Base-by-base conservation (phyloP, 2,888 invertebrate genomes). In the Orthosia cruda region DNA sequence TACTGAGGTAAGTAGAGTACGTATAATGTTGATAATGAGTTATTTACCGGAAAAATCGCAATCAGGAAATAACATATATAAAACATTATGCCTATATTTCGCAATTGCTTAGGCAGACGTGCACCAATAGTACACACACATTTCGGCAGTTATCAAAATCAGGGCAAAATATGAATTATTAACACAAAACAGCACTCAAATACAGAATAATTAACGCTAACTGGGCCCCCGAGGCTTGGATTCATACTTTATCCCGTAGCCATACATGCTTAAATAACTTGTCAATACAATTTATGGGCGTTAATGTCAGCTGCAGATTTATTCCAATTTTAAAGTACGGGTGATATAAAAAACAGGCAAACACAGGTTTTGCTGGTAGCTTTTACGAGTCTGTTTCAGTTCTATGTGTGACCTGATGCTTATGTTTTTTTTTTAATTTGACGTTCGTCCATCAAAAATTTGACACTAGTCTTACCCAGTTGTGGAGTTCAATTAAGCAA, bases 231-330 rank as follows among this genome's bases (percentile, higher is more conserved):
- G 20, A 13, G 16, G 59, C 20, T 55, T 61, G 9, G 32, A 57
- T 52, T 32, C 12, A 52, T 26, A 52, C 26, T 16, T n/a, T 45
- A 50, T 20, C 13, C 26, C 50, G 26, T 54, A 18, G 5, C 20
- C 15, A 45, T 20, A n/a, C 4, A 77, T 79, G 20, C n/a, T 16
- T 52, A 45, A 74, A 64, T 64, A 47, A 62, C 52, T 40, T 58
- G n/a, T 54, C 15, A 20, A 59, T 75, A 40, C 40, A 40, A 40
- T 40, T 68, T 52, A 62, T 57, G 15, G 18, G 67, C 40, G 58
- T 55, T 65, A 16, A 67, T 68, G 61, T 77, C 77, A 77, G 16
- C 40, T 23, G 62, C 57, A 78, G 62, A 69, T 83, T 83, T 78
- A 67, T 83, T 77, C 16, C 47, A 26, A 23, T 76, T 77, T 63